These are phyloP conservation scores for Oophaga pumilio DNA, from an alignment of 2,113 vertebrate species.

Conservation along the genomic window DNA sequence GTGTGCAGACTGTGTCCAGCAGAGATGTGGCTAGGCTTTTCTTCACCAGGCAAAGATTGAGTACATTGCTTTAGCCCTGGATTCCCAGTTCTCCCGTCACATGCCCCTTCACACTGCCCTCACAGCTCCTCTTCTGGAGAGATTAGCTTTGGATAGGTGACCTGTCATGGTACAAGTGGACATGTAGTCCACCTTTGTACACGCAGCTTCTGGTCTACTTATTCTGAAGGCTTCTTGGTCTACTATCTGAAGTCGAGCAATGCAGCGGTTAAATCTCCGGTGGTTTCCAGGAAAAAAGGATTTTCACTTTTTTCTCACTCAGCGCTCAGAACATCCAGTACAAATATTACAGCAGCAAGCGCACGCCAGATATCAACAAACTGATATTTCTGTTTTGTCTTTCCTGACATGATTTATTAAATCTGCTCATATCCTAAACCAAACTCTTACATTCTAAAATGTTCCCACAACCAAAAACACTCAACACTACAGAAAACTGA, in stretches of 20 bases:
- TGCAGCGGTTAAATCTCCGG: not conserved
- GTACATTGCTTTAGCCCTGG: not conserved
- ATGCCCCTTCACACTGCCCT: not conserved
- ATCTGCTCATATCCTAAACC: not conserved
- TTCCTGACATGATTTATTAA: slow-evolving; percentile 35
- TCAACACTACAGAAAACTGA: not conserved
- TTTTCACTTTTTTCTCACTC: slow-evolving; percentile 26
- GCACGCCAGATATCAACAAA: not conserved
- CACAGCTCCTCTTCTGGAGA: not conserved
- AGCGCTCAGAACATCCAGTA: slow-evolving; percentile 22
- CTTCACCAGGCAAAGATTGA: not conserved
- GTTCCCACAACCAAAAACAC: not conserved
- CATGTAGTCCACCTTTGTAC: not conserved
- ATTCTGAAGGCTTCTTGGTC: not conserved
- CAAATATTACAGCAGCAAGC: not conserved
- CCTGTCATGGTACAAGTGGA: not conserved
- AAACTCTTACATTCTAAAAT: slow-evolving; percentile 3
- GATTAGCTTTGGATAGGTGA: not conserved
- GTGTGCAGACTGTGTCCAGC: too few species aligned
- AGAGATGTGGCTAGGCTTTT: not conserved
- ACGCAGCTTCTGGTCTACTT: not conserved
- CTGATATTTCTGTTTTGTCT: slow-evolving; percentile 22
- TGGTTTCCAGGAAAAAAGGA: not conserved
- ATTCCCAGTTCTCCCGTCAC: not conserved
- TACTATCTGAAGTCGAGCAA: not conserved